Evolutionary conservation across 2,888 invertebrate species (phyloP), one percentile per base, ranked within the genome.

Genomic region (Cantharis rufa): DNA sequence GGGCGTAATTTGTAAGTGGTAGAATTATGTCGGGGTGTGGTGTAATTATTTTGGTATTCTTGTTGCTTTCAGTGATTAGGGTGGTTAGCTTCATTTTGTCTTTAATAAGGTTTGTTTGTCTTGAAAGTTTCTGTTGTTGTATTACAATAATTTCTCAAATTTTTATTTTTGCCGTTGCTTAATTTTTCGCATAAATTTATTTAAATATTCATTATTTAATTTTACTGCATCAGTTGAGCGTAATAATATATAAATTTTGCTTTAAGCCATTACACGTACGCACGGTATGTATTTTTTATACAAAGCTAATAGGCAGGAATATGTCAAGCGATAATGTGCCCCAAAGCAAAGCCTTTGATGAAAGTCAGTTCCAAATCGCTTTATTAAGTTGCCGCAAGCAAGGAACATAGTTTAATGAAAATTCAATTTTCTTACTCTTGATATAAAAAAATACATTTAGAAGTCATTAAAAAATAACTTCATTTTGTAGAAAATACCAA

Each of bases 311-410:
- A 48, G 48, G 48, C n/a, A 48, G 48, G 48, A 48, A 48, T 48
- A 48, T 48, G 48, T 48, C 48, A 48, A 48, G 48, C 48, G 48
- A 48, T 48, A 48, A 48, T 48, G 48, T 48, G 48, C 48, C 48
- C 48, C 48, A 48, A n/a, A 48, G 48, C 48, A 48, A 48, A 48
- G n/a, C 48, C n/a, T 48, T 48, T 48, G 48, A 48, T 48, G 48
- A 48, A 48, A 48, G 48, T 48, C 48, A 48, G n/a, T 48, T 48
- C 48, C 48, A 48, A n/a, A 48, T 48, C 75, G 75, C 64, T 71
- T 69, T 75, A 68, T 68, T 62, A 71, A 71, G 48, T 71, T 71
- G 71, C 71, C 75, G 71, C 15, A 66, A 71, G 71, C 71, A 70
- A 64, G 62, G n/a, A 48, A 48, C 48, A 70, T 16, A 62, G 27